Base-by-base conservation (phyloP, 2,113 vertebrate genomes). In the Ivindomyrus marchei region DNA sequence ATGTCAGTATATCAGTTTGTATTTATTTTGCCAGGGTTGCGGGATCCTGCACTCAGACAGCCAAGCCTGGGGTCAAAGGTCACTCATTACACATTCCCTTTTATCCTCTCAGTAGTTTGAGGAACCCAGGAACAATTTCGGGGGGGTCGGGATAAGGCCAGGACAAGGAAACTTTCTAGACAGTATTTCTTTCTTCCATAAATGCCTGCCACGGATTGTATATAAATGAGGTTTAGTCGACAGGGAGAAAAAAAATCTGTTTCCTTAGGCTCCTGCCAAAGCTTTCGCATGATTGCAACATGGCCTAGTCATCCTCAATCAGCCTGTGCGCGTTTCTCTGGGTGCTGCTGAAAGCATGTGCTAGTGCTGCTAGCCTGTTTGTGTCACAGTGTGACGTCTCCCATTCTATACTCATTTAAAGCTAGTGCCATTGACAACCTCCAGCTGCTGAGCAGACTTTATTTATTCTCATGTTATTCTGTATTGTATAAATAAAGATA, bases 111-210 rank as follows among this genome's bases (percentile, higher is more conserved):
- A 13, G 70, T 77, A 17, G 70, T 77, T 77, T 36, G 70, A 39
- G 70, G 36, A 77, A 17, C 70, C 11, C 27, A 39, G 31, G 70
- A 74, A 39, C 13, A 74, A 39, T 74, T 77, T 24, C 7, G 4
- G 11, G 70, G 15, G 4, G 90, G 8, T 8, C 3, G 13, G 52
- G 92, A 91, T 90, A 92, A 91, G 92, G 90, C 92, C 91, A 92
- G 93, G 92, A 91, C 88, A 88, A 93, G 91, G 92, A 93, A 90
- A 90, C 90, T 92, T 91, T 93, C 92, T 92, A 93, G 92, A 92
- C 92, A 91, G 93, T 89, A 92, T 90, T 90, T 93, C 92, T 91
- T 92, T 74, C 46, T 74, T 74, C 62, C 88, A 80, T 80, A 80
- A 80, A 39, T 42, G 36, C 74, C 74, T 80, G 74, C 74, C 74